Evolutionary conservation across 2,888 invertebrate species (phyloP), one percentile per base, ranked within the genome.

Genomic region (Diaprepes abbreviatus): DNA sequence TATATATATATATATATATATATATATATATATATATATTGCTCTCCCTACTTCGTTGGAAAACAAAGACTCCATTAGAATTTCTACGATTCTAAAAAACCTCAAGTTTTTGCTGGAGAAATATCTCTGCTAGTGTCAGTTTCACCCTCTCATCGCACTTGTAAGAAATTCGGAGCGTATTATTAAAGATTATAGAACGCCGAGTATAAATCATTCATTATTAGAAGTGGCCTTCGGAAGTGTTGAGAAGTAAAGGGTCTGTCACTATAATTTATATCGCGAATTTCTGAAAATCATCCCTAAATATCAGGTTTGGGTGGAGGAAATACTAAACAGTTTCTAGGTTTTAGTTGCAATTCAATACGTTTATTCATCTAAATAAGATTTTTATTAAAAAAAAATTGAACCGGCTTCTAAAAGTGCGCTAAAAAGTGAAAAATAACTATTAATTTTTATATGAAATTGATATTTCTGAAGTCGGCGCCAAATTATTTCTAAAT

Each of bases 251-350:
- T 52, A 66, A 67, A 67, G 71, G 73, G 71, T 70, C 69, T 71
- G 73, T 70, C 70, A 73, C 66, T 63, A 69, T 66, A 73, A 73
- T 71, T 73, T 73, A 72, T 71, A 70, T 69, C 68, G 63, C 62
- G 64, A 50, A 28, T 28, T 50, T 50, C 28, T 50, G 28, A 50
- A 50, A 50, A 28, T 45, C 45, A 45, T 45, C 21, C 12, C 24
- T 45, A 45, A 45, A 24, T 45, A 45, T 24, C 24, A 12, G 2
- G 24, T 6, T 24, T 12, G 5, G 12, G n/a, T 5, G 24, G 24
- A 24, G 24, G 6, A 12, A 12, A 3, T 10, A 7, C 19, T 3
- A 19, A n/a, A 14, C 48, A 28, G 14, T 24, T 50, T 50, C 16
- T 50, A 24, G 28, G 24, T 50, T 45, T 45, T 19, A 14, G 12